A percentile compares a stretch with the other conserved stretches of the same genome.
Conservation (phyloP, 2,888 invertebrate genomes). For the Brachyopa scutellaris region DNA sequence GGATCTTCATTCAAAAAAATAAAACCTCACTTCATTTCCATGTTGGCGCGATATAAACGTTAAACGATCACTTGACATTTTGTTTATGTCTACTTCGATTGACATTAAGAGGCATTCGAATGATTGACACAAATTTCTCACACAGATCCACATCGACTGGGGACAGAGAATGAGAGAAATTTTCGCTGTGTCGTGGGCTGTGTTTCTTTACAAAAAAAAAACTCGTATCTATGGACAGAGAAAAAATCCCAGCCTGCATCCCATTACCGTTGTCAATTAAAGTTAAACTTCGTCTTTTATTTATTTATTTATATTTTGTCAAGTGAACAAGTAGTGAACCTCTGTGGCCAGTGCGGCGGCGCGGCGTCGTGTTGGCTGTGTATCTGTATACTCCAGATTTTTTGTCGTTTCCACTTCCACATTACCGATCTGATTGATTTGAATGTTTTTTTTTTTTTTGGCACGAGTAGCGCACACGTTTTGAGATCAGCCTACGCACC, state of each 20-base stretch:
- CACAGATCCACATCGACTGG: conserved; percentile 8
- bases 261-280: conserved; percentile 41
- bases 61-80: conserved; percentile 61
- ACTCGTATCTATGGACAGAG: background rate
- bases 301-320: conserved; percentile 47
- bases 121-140: conserved; percentile 63
- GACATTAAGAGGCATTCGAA: conserved; percentile 56
- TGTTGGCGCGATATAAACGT: conserved; percentile 48
- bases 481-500: conserved; percentile 39
- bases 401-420: conserved; percentile 27
- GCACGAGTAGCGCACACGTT: conserved; percentile 61
- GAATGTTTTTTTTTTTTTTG: conserved; percentile 39
- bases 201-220: background rate
- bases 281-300: background rate
- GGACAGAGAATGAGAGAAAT: conserved; percentile 25
- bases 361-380: too few relatives aligned
- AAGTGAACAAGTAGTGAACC: too few relatives aligned
- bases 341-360: too few relatives aligned
- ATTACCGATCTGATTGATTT: conserved; percentile 48
- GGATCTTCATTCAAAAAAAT: background rate
- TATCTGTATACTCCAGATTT: conserved; percentile 10
- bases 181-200: conserved; percentile 32
- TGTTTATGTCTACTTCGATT: conserved; percentile 51
- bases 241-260: conserved; percentile 7
- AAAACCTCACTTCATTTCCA: conserved; percentile 9